Conservation (phyloP, 2,113 vertebrate species). For the Mastomys coucha region DNA sequence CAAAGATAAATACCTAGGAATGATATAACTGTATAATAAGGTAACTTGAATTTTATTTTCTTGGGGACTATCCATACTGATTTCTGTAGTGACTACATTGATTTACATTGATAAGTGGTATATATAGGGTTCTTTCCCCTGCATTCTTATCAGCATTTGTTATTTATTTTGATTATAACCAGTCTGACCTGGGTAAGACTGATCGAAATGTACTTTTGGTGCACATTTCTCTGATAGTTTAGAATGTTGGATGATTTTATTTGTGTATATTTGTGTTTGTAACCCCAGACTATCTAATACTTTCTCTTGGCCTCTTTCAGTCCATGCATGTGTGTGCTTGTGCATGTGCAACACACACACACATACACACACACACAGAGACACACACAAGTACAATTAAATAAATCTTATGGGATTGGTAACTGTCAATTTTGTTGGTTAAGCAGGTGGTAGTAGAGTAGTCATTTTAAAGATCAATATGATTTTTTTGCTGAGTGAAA, state of each 20-base stretch:
- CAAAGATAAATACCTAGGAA: background rate
- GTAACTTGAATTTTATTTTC: background rate
- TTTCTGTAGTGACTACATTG: background rate
- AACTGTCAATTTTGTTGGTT: background rate
- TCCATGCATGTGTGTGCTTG: background rate
- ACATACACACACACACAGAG: background rate
- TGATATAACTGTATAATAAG: background rate
- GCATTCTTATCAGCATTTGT: background rate
- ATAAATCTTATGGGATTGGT: background rate
- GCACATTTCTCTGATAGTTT: background rate
- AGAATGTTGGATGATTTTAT: background rate
- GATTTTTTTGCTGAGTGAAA: slow-evolving; percentile 12
- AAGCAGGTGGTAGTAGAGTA: background rate
- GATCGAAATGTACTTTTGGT: background rate
- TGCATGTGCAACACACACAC: background rate
- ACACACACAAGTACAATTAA: background rate
- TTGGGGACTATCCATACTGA: background rate
- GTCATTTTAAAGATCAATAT: background rate
- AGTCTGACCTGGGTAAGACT: background rate
- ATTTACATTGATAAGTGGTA: background rate
- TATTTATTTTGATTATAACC: background rate
- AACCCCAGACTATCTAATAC: background rate
- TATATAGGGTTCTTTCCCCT: background rate
- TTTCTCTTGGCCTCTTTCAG: background rate
- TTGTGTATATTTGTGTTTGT: background rate